Evolutionary conservation across 1,140 invertebrate species (phyloP).

Genomic region (Trichonephila clavata): DNA sequence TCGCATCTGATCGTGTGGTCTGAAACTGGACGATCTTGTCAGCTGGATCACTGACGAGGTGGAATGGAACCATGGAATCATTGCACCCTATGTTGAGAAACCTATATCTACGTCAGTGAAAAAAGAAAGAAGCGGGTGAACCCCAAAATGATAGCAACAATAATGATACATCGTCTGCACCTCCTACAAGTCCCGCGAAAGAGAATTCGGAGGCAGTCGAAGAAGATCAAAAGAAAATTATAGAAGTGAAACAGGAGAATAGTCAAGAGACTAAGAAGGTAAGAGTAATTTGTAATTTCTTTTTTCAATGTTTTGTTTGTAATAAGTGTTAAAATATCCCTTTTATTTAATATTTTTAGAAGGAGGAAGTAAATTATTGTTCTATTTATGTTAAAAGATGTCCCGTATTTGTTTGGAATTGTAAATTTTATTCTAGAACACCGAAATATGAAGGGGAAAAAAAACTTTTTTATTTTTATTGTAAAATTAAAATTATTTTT

Average conservation of each 20-base stretch:
- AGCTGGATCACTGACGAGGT: conserved; percentile 88
- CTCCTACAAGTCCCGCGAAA: not conserved
- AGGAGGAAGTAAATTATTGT: too few relatives aligned
- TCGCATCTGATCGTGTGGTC: conserved; percentile 93
- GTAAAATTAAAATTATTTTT: too few relatives aligned
- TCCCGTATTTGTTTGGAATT: too few relatives aligned
- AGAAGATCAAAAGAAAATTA: not conserved
- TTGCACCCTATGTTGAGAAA: conserved; percentile 16
- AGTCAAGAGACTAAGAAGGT: not conserved
- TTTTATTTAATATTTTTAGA: too few relatives aligned
- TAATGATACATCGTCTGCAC: not conserved
- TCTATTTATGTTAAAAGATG: too few relatives aligned
- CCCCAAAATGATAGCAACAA: conserved; percentile 78
- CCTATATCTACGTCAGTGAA: conserved; percentile 81
- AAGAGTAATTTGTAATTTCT: not conserved
- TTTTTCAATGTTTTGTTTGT: too few relatives aligned
- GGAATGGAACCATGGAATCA: conserved; percentile 88
- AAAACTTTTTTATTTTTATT: too few relatives aligned
- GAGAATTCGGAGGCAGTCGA: not conserved
- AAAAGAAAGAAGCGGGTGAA: conserved; percentile 82
- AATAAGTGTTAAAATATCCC: too few relatives aligned
- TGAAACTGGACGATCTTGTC: conserved; percentile 91
- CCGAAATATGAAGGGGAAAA: too few relatives aligned
- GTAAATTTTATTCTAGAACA: too few relatives aligned
- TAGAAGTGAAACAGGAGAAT: not conserved